Conservation (phyloP, 2,888 invertebrate genomes). For the Pyralis farinalis region DNA sequence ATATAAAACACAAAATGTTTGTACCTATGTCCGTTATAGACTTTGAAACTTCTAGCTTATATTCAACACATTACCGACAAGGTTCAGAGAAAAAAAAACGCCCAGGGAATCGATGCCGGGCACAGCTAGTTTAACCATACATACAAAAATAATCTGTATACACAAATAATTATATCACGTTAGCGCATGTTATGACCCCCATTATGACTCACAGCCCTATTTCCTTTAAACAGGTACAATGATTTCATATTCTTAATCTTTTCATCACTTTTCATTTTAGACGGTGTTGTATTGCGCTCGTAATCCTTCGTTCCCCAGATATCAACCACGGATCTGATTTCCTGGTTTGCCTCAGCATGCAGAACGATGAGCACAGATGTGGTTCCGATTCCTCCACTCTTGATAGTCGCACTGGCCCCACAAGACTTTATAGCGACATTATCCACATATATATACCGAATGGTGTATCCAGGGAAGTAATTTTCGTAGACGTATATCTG, state of each 20-base stretch:
- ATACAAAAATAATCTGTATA: no score
- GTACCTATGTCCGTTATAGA: no score
- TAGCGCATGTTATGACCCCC: no score
- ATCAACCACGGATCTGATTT: slow-evolving; percentile 61
- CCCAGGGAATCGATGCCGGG: no score
- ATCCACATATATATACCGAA: slow-evolving; percentile 60
- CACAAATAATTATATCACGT: no score
- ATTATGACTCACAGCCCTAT: slow-evolving; percentile 42
- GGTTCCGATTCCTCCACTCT: slow-evolving; percentile 47
- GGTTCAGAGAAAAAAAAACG: no score
- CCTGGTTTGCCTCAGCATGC: slow-evolving; percentile 49
- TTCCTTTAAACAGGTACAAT: slow-evolving; percentile 36
- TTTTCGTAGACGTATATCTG: slow-evolving; percentile 67
- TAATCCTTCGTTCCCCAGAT: slow-evolving; percentile 52
- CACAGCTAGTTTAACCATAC: no score
- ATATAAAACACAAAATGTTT: no score
- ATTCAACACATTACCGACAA: no score
- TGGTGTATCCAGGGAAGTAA: slow-evolving; percentile 49
- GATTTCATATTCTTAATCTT: slow-evolving; percentile 36
- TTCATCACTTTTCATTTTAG: neutral
- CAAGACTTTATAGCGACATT: slow-evolving; percentile 58
- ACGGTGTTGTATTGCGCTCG: slow-evolving; percentile 3
- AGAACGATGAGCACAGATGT: slow-evolving; percentile 54
- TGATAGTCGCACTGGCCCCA: slow-evolving; percentile 52
- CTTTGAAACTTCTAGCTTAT: no score